Base-by-base conservation (phyloP, 2,797 vertebrate species). In the Centropyge bicolor region DNA sequence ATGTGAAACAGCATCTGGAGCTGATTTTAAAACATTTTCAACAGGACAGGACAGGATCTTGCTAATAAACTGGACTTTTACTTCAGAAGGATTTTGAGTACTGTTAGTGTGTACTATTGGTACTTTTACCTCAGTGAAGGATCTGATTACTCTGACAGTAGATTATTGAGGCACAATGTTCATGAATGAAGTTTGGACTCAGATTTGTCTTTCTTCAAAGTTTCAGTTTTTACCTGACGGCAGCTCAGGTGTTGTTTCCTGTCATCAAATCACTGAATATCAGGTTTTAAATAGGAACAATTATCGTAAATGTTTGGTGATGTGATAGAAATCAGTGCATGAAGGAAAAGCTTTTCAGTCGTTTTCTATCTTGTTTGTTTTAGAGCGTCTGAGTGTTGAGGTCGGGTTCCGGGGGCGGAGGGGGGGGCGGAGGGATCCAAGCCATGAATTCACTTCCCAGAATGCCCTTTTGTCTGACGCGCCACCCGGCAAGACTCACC, bases 391-490 rank as follows among this genome's bases (percentile, higher is more conserved):
- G 51, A 22, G 67, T 38, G 61, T 48, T 1, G 3, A 72, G 22
- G 5, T 71, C 74, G 67, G 20, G 79, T 86, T 80, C 77, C 60
- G 71, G 27, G 8, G 43, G 46, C 60, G 73, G 16, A n/a, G 56
- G 52, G 31, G 56, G 59, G 69, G 74, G 52, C 24, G 56, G 59
- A 66, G 74, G 62, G 10, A 41, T 74, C 85, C 73, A 38, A 61
- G 67, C 59, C 70, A 27, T 61, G 51, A 76, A 83, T 83, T 70
- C 85, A 81, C 69, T 76, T 79, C 78, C 84, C 72, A 84, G 83
- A 85, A 86, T 79, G 66, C 80, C 83, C 90, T 86, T 91, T 93
- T 92, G 91, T 89, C 66, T 24, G 61, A 81, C 70, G 52, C 88
- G 89, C 86, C 92, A 90, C 84, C 57, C 43, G 61, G 56, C 69